Evolutionary conservation across 1,140 invertebrate genomes (phyloP).

Genomic region (Mylabris phalerata): DNA sequence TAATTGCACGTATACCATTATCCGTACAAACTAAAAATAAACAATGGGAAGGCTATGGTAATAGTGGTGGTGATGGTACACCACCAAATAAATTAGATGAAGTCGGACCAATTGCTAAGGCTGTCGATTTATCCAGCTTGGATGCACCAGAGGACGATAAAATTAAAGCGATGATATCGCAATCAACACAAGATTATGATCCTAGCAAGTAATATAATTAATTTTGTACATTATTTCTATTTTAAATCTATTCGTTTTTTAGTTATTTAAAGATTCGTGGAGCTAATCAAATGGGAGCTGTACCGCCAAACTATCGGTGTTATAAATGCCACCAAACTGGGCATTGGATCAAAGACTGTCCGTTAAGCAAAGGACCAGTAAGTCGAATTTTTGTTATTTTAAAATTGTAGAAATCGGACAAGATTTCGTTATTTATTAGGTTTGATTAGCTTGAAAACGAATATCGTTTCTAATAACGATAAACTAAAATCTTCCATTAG

Average conservation of each 20-base stretch:
- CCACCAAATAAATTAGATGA: conserved; percentile 49
- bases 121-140: conserved; percentile 80
- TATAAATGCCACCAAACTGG: conserved; percentile 87
- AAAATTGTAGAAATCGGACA: no score
- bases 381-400: conserved; percentile 27
- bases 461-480: no score
- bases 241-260: background rate
- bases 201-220: conserved; percentile 76
- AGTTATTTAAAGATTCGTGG: conserved; percentile 85
- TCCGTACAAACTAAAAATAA: conserved; percentile 65
- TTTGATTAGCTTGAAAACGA: no score
- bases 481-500: no score
- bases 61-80: conserved; percentile 34
- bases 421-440: no score
- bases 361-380: conserved; percentile 56
- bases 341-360: conserved; percentile 95
- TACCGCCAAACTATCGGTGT: conserved; percentile 85
- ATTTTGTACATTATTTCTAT: background rate
- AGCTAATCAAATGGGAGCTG: conserved; percentile 77
- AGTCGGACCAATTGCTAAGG: conserved; percentile 44
- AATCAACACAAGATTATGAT: conserved; percentile 94
- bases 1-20: conserved; percentile 86
- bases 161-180: conserved; percentile 93
- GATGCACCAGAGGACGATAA: conserved; percentile 95
- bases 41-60: conserved; percentile 52